These are phyloP conservation scores for Pseudonaja textilis DNA, from an alignment of 2,113 vertebrate genomes.

Conservation along the genomic window DNA sequence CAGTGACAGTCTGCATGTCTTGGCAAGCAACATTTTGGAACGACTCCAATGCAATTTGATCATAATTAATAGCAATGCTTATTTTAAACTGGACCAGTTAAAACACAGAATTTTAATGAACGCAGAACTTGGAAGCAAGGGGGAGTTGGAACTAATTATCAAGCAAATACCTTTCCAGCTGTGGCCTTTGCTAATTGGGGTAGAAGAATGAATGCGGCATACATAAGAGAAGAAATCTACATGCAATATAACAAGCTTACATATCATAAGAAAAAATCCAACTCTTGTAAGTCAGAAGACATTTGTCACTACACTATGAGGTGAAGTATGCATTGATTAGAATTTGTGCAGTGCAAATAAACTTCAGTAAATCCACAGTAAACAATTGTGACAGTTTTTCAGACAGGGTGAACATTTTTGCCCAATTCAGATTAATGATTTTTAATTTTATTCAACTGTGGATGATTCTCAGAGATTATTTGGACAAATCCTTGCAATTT, in stretches of 20 bases:
- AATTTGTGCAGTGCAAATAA: not conserved
- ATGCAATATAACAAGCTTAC: slow-evolving; percentile 5
- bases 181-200: not conserved
- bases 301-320: not conserved
- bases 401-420: not conserved
- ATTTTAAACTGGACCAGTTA: slow-evolving; percentile 18
- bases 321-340: not conserved
- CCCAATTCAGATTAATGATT: not conserved
- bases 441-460: not conserved
- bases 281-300: slow-evolving; percentile 7
- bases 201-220: not conserved
- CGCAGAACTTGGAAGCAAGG: not conserved
- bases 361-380: not conserved
- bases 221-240: not conserved
- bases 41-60: slow-evolving; percentile 5
- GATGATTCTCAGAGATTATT: not conserved
- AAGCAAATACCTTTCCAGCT: slow-evolving; percentile 14
- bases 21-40: slow-evolving; percentile 24
- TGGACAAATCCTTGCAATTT: not conserved
- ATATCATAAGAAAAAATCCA: slow-evolving; percentile 3
- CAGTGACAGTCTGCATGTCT: slow-evolving; percentile 17
- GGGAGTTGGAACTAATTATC: not conserved
- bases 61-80: slow-evolving; percentile 24
- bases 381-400: not conserved
- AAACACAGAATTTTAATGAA: slow-evolving; percentile 25